Evolutionary conservation across 2,888 invertebrate species (phyloP).

Genomic region (Chymomyza fuscimana): DNA sequence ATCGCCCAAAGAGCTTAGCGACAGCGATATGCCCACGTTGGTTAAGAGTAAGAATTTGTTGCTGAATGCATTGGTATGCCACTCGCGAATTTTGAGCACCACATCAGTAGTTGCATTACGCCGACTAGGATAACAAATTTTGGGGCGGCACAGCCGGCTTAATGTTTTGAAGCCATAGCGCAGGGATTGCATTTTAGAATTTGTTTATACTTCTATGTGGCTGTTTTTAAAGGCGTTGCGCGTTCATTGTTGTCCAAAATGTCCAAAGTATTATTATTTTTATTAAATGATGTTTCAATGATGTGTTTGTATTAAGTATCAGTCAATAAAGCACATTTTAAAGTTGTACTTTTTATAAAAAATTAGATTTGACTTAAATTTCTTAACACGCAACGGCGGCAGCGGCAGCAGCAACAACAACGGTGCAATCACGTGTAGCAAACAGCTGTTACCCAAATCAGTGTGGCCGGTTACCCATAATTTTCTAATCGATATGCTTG

Average conservation of each 20-base stretch:
- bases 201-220: neutral
- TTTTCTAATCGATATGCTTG: neutral
- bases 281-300: neutral
- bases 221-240: neutral
- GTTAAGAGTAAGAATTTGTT: conserved; percentile 87
- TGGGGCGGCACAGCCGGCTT: neutral
- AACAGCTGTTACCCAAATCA: neutral
- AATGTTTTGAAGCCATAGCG: neutral
- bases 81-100: conserved; percentile 57
- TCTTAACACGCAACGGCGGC: neutral
- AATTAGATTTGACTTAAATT: neutral
- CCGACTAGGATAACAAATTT: neutral
- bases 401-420: neutral
- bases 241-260: neutral
- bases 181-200: neutral
- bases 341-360: neutral
- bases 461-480: neutral
- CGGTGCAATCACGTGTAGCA: neutral
- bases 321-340: neutral
- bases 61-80: conserved; percentile 81
- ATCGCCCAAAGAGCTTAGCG: conserved; percentile 89
- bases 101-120: conserved; percentile 6
- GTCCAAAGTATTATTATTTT: neutral
- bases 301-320: neutral
- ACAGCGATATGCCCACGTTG: conserved; percentile 88